Percentiles rank a stretch among this genome's conserved stretches.
Evolutionary conservation across 1,140 invertebrate genomes (phyloP).

Genomic region (Arctopsyche grandis): DNA sequence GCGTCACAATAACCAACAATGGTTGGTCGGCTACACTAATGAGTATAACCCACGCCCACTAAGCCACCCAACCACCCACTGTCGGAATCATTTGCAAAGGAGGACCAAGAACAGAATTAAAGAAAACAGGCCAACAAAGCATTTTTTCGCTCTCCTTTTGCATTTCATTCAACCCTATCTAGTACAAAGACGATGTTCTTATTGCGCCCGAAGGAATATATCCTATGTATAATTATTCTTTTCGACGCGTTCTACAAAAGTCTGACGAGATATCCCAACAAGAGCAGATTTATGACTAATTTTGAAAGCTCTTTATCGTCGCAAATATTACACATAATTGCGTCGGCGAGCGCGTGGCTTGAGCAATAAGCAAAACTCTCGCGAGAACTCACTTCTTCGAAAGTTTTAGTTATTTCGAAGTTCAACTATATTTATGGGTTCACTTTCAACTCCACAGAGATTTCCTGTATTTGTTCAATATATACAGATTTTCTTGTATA

Average conservation of each 20-base stretch:
- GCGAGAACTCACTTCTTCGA: conserved; percentile 10
- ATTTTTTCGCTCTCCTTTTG: too few species aligned
- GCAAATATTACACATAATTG: neutral
- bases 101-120: too few species aligned
- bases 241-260: neutral
- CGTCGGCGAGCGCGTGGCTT: neutral
- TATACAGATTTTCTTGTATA: neutral
- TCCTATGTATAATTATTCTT: too few species aligned
- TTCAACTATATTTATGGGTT: conserved; percentile 15
- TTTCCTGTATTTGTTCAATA: conserved; percentile 5
- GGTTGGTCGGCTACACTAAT: neutral
- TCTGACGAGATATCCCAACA: neutral
- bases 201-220: neutral
- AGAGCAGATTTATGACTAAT: neutral
- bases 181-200: too few species aligned
- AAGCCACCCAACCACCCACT: neutral
- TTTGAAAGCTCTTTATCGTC: neutral
- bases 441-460: conserved; percentile 17
- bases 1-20: conserved; percentile 19
- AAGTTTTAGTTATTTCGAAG: conserved; percentile 26
- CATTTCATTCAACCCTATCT: too few species aligned
- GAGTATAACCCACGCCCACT: neutral
- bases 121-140: too few species aligned
- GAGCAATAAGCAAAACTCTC: conserved; percentile 30
- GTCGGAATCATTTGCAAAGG: neutral